Evolutionary conservation across 2,888 invertebrate species (phyloP), one percentile per base, ranked within the genome.

Genomic region (Oasisia sp.): DNA sequence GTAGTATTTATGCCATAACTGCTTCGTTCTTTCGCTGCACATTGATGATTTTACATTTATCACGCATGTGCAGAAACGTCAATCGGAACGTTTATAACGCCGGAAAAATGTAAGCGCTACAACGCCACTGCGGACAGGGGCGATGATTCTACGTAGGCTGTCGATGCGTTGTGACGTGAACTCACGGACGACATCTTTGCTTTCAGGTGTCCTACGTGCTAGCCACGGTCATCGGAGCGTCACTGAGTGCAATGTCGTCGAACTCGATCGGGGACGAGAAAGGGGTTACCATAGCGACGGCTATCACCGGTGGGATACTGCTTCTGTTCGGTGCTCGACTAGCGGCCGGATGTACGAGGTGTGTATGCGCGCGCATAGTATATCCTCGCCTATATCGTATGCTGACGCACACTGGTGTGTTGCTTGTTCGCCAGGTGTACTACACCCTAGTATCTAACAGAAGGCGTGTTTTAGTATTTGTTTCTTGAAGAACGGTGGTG

Each of bases 321-420:
- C 74, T 94, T 89, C 89, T 94, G 11, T 19, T 94, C 3, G 94
- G 94, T 4, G 93, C 94, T 27, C 89, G 94, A 8, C 90, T 93
- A 32, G 93, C 92, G 19, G 92, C 93, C 19, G 94, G 94, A 7
- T 94, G 94, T 91, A 94, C 94, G 7, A 94, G 94, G 93, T 93
- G 44, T 32, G 91, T 50, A 90, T 45, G 74, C 74, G 27, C n/a
- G 74, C 89, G 38, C 38, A 38, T 38, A 38, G 38, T 38, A 38
- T 38, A 38, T 38, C 38, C 19, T 74, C 8, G 74, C 5, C 74
- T 4, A 58, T 74, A n/a, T 91, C 14, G 45, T 50, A 90, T 90
- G 32, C 32, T 44, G 8, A 90, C 90, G 32, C 11, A 89, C 9
- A 50, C 27, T 74, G 19, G 74, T 27, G 0, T 74, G 74, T 50